phyloP scores from a whole-genome alignment of 2,113 vertebrate genomes.

The Nerophis ophidion region DNA sequence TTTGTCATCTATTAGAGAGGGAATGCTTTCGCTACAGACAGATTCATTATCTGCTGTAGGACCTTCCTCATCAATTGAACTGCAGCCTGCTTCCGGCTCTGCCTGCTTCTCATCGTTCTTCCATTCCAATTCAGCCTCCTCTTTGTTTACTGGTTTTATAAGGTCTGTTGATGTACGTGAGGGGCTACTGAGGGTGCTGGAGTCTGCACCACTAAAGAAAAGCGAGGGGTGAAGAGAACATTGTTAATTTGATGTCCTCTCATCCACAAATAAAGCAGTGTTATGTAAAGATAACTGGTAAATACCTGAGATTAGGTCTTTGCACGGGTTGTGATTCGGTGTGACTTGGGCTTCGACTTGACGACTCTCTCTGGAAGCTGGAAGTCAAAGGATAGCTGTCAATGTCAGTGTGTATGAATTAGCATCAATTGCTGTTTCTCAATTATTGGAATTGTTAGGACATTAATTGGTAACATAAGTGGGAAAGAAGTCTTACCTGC shows the following conservation, averaged over 20 bases:
- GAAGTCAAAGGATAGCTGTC: neutral
- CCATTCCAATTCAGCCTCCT: conserved; percentile 65
- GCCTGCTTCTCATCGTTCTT: conserved; percentile 63
- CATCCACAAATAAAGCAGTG: neutral
- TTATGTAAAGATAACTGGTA: neutral
- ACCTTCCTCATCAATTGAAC: conserved; percentile 78
- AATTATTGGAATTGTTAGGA: neutral
- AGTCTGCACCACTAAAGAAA: conserved; percentile 57
- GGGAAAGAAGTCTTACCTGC: conserved; percentile 66
- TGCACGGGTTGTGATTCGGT: conserved; percentile 78
- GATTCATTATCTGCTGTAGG: conserved; percentile 77
- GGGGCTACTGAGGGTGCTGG: conserved; percentile 71
- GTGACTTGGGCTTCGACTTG: conserved; percentile 74
- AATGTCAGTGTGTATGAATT: neutral
- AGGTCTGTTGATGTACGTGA: conserved; percentile 66
- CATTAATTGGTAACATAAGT: neutral
- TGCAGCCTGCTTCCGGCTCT: conserved; percentile 61
- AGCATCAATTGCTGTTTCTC: too few relatives aligned
- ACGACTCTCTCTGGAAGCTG: conserved; percentile 64
- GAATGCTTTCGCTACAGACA: conserved; percentile 75
- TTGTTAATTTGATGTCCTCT: neutral
- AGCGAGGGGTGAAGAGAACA: neutral
- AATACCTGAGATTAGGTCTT: conserved; percentile 77
- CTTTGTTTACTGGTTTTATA: conserved; percentile 62
- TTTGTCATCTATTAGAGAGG: conserved; percentile 81